These are phyloP conservation scores for Regulus satrapa DNA, from an alignment of 2,113 vertebrate genomes.

Conservation along the genomic window DNA sequence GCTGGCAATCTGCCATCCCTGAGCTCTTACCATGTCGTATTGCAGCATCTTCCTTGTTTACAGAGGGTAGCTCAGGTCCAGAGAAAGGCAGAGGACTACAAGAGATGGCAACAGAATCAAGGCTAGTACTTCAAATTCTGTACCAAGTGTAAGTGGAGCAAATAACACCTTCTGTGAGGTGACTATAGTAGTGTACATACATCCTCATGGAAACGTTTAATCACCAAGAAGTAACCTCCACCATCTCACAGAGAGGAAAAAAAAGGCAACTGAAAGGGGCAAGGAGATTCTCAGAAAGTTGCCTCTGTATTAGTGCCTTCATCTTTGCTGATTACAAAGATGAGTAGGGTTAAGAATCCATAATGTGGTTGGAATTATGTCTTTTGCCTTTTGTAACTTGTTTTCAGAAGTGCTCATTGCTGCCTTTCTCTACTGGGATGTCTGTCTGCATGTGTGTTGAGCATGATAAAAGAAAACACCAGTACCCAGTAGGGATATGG, in stretches of 20 bases:
- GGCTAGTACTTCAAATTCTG: background rate
- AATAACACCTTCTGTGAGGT: background rate
- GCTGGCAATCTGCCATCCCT: background rate
- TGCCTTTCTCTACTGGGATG: background rate
- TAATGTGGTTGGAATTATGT: background rate
- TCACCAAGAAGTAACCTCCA: background rate
- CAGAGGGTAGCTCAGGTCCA: background rate
- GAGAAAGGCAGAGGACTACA: background rate
- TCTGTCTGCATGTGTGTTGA: background rate
- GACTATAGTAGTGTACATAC: too few relatives aligned
- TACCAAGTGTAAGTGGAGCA: background rate
- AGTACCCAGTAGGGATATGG: background rate
- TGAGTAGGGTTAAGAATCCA: background rate
- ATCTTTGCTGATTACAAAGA: background rate
- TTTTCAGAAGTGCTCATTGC: background rate
- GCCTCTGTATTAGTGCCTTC: background rate
- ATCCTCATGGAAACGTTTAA: background rate
- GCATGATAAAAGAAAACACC: background rate
- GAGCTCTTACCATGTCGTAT: background rate
- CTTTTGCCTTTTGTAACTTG: background rate
- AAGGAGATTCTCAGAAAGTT: background rate
- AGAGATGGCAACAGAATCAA: background rate
- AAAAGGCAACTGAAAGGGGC: background rate
- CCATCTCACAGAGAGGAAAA: background rate
- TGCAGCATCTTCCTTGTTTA: background rate